Conservation (phyloP, 2,888 invertebrate species). For the Drosophila acutilabella region DNA sequence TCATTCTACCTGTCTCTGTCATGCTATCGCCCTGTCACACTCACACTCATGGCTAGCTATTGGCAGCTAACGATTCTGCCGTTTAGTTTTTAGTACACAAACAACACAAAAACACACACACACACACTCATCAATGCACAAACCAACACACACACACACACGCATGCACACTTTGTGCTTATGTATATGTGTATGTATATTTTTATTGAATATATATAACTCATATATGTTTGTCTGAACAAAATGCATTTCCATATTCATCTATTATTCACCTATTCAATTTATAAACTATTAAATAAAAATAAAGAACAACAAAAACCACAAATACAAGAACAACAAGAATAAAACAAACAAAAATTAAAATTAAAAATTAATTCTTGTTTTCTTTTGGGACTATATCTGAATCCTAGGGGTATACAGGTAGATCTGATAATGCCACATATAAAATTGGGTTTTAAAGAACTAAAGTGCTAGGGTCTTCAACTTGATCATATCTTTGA, state of each 20-base stretch:
- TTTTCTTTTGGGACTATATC: neutral
- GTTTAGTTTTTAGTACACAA: conserved; percentile 74
- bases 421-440: neutral
- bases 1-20: neutral
- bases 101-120: conserved; percentile 14
- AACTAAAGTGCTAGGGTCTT: neutral
- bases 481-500: neutral
- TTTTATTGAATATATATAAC: conserved; percentile 47
- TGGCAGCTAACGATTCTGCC: conserved; percentile 72
- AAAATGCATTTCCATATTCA: conserved; percentile 14
- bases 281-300: conserved; percentile 50
- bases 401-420: neutral
- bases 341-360: conserved; percentile 37
- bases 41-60: conserved; percentile 73
- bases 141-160: conserved; percentile 11
- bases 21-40: conserved; percentile 20
- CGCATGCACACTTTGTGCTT: conserved; percentile 27
- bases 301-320: conserved; percentile 29
- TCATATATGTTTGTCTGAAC: conserved; percentile 37
- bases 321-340: conserved; percentile 44
- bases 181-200: conserved; percentile 50
- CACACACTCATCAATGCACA: neutral
- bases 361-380: conserved; percentile 5
- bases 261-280: conserved; percentile 42
- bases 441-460: neutral